A percentile compares a stretch with the other conserved stretches of the same genome.
These are phyloP conservation scores for Agrilus biguttatus DNA, from an alignment of 2,888 invertebrate species.

Conservation along the genomic window DNA sequence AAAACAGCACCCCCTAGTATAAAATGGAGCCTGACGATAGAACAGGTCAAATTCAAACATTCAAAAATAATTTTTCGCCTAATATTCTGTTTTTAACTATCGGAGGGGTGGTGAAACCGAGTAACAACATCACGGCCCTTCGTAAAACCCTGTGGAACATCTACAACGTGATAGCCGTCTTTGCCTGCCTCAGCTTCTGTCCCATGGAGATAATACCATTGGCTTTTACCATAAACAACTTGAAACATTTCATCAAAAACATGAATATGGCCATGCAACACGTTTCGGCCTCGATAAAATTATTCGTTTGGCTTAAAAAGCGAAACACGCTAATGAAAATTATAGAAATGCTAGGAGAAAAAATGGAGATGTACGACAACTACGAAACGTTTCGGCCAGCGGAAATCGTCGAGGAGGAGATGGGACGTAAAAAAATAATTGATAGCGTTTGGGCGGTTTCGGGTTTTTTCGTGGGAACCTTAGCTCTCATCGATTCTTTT, in stretches of 20 bases:
- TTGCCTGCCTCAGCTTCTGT: too few species aligned
- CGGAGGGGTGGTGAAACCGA: too few species aligned
- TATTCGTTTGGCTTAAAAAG: slow-evolving; percentile 12
- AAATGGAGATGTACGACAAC: slow-evolving; percentile 9
- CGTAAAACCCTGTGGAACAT: too few species aligned
- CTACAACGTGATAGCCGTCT: too few species aligned
- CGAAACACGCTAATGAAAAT: slow-evolving; percentile 11
- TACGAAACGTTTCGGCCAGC: slow-evolving; percentile 10
- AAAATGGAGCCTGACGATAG: too few species aligned
- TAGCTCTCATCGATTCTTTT: slow-evolving; percentile 5
- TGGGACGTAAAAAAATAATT: slow-evolving; percentile 9
- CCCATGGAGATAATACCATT: too few species aligned
- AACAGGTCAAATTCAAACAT: too few species aligned
- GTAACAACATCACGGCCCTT: too few species aligned
- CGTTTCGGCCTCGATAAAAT: slow-evolving; percentile 11
- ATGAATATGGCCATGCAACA: slow-evolving; percentile 14
- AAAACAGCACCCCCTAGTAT: too few species aligned
- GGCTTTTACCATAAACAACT: slow-evolving; percentile 3
- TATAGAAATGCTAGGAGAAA: slow-evolving; percentile 9
- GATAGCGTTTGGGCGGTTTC: slow-evolving; percentile 5
- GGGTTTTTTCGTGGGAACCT: slow-evolving; percentile 4
- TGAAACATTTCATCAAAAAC: slow-evolving; percentile 14
- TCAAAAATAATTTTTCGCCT: too few species aligned
- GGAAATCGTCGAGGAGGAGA: slow-evolving; percentile 10
- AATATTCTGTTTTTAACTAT: too few species aligned